Evolutionary conservation across 2,113 vertebrate species (phyloP), one percentile per base, ranked within the genome.

Genomic region (Tretioscincus oriximinensis): DNA sequence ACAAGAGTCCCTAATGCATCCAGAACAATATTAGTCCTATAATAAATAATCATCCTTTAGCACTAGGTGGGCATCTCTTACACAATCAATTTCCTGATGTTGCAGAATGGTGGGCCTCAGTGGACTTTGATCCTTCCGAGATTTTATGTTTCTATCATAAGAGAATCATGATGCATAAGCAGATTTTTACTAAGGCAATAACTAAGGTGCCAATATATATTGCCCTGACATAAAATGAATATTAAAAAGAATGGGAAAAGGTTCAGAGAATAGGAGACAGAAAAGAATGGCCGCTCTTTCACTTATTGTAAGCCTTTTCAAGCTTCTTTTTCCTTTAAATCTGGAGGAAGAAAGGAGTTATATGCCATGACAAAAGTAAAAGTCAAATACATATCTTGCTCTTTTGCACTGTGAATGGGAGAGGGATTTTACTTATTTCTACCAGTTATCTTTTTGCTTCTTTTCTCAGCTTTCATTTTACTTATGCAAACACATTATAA

Each of bases 91-190:
- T 92, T 92, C 90, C 90, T 86, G 90, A 91, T 79, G 82, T 86
- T 92, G 84, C 81, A 89, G 85, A 81, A 89, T 91, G 85, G 88
- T 84, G 90, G 89, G 84, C 81, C 84, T 90, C 91, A 87, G 90
- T 92, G 92, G 91, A 91, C 91, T 93, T 92, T 92, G 90, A 90
- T 93, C 90, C 85, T 90, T 90, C 88, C 2, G 16, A 90, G 90
- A 93, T 93, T 92, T 92, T 92, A 92, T 92, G 91, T 80, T 93
- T 92, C 90, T 91, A 89, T 92, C 90, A 85, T 81, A 91, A 90
- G 88, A 92, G 89, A 92, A 93, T 91, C 90, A 90, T 81, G 87
- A 90, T 89, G 86, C 92, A 92, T 92, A 92, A 92, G 90, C 90
- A 90, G 88, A 90, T 92, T 90, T 92, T 93, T 90, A 93, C 91